Percentiles rank a stretch among this genome's conserved stretches.
phyloP scores from a whole-genome alignment of 2,888 invertebrate genomes.

The Merodon equestris region DNA sequence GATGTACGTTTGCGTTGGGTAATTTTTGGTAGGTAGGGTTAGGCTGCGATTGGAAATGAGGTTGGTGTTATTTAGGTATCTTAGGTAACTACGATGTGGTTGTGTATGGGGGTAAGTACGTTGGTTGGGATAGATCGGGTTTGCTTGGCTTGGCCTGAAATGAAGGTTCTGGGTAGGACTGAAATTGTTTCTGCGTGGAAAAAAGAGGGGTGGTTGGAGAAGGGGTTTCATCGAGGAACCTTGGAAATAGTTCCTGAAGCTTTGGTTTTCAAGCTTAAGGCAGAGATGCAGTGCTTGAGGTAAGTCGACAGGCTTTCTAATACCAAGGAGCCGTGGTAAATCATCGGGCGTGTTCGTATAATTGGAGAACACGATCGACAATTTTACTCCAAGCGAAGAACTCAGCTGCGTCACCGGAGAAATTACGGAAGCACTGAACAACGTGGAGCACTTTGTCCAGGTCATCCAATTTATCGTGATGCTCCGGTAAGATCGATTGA shows the following conservation, averaged over 20 bases:
- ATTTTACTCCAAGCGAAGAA: neutral
- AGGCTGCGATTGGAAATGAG: neutral
- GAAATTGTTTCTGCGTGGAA: too few species aligned
- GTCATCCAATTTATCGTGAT: neutral
- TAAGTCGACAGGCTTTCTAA: neutral
- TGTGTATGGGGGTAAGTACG: neutral
- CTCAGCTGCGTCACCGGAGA: neutral
- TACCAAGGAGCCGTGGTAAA: neutral
- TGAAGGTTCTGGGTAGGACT: too few species aligned
- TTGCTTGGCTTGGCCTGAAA: too few species aligned
- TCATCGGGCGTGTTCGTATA: neutral
- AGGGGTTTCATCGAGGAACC: too few species aligned
- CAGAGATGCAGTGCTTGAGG: neutral
- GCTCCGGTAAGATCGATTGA: neutral
- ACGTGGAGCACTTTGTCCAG: neutral
- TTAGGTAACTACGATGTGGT: neutral
- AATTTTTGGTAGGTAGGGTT: neutral
- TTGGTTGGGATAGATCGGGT: too few species aligned
- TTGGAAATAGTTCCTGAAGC: too few species aligned
- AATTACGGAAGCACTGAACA: neutral
- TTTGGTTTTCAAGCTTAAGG: slow-evolving; percentile 4
- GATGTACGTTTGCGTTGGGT: too few species aligned
- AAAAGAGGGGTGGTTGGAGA: too few species aligned
- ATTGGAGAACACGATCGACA: neutral
- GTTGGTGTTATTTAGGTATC: too few species aligned